Conservation (phyloP, 2,888 invertebrate species). For the Leptothorax acervorum region DNA sequence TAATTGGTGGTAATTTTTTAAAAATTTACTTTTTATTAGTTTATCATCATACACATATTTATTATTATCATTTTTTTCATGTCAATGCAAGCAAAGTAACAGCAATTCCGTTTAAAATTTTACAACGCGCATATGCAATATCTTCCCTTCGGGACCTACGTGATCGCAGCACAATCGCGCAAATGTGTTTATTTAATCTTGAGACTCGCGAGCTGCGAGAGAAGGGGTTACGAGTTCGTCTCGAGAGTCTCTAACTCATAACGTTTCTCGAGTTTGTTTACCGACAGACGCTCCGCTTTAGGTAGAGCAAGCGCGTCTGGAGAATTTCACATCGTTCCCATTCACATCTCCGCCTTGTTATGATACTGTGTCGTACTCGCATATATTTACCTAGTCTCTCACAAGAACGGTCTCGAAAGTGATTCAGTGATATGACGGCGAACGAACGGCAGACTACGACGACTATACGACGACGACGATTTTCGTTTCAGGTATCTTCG, state of each 20-base stretch:
- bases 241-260: constrained; percentile 48
- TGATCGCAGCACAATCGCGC: constrained; percentile 47
- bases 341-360: constrained; percentile 56
- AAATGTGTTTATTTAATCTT: constrained; percentile 60
- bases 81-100: neutral
- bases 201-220: constrained; percentile 40
- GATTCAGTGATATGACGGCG: constrained; percentile 35
- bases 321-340: constrained; percentile 60
- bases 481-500: constrained; percentile 63
- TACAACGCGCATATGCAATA: constrained; percentile 24
- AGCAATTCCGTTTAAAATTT: constrained; percentile 18
- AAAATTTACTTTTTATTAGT: neutral
- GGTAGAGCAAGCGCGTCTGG: constrained; percentile 52
- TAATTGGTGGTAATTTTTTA: neutral
- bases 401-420: constrained; percentile 40
- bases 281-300: constrained; percentile 61
- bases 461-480: constrained; percentile 12
- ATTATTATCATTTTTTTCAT: neutral
- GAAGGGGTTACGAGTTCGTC: constrained; percentile 63
- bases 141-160: constrained; percentile 46
- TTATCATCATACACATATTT: neutral
- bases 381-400: constrained; percentile 38
- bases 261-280: constrained; percentile 63
- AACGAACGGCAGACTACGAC: constrained; percentile 1
- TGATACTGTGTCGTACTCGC: constrained; percentile 60